phyloP scores from a whole-genome alignment of 2,113 vertebrate species.

The Mastomys coucha region DNA sequence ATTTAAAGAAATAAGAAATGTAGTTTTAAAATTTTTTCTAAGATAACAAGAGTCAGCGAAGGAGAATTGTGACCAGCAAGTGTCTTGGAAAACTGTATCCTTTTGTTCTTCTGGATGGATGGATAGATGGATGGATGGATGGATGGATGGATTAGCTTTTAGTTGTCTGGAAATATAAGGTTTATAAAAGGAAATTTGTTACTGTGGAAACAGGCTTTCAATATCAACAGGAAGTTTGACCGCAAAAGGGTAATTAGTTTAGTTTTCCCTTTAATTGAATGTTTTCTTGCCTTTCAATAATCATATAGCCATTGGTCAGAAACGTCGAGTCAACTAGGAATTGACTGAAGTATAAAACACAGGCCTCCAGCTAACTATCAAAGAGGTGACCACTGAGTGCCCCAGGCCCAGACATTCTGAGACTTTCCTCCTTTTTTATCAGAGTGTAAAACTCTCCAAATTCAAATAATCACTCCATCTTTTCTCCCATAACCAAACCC shows the following conservation, averaged over 20 bases:
- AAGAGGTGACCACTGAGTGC: neutral
- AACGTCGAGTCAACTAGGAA: constrained; percentile 46
- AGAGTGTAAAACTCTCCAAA: neutral
- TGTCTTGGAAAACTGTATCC: constrained; percentile 2
- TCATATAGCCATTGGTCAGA: constrained; percentile 21
- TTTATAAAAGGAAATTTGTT: constrained; percentile 74
- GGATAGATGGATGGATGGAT: no score
- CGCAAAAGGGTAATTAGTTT: constrained; percentile 67
- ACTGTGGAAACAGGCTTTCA: constrained; percentile 74
- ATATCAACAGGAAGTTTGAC: constrained; percentile 62
- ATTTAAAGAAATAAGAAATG: neutral
- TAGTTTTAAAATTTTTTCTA: neutral
- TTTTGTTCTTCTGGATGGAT: constrained; percentile 44
- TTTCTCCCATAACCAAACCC: neutral
- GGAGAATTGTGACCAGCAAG: neutral
- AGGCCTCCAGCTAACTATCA: neutral
- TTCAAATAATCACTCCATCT: neutral
- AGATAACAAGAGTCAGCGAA: neutral
- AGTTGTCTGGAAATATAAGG: constrained; percentile 65
- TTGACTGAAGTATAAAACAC: neutral
- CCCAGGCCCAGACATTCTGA: neutral
- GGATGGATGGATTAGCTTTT: constrained; percentile 42
- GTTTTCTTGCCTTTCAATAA: constrained; percentile 66
- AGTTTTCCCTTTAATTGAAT: constrained; percentile 62
- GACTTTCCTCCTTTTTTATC: neutral